Evolutionary conservation across 1,140 invertebrate species (phyloP), one percentile per base, ranked within the genome.

Genomic region (Onthophagus taurus): DNA sequence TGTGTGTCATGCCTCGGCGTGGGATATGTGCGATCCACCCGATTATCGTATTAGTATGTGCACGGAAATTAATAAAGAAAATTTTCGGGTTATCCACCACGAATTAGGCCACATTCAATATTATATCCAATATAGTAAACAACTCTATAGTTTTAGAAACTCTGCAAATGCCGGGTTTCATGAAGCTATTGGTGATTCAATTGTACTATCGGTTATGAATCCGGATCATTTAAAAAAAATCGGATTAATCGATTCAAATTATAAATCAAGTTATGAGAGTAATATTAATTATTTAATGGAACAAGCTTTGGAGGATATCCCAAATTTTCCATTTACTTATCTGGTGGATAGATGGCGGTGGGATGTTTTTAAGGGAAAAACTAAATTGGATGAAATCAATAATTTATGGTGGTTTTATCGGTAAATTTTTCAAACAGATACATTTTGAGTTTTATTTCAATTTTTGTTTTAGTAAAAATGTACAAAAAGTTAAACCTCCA

Each of bases 41-140:
- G 16, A 6, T 23, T 71, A 48, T 51, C 78, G 80, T 53, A 69
- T 83, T 21, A 50, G 78, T 16, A 72, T 78, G 47, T 83, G 80
- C 59, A 67, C 74, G 4, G 61, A 71, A 30, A 60, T 70, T 2
- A 69, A 60, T 1, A 66, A 72, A 49, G 70, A 81, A 42, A 79
- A 85, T 62, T 76, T 87, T 36, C 71, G 78, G 39, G 76, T 79
- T 0, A 71, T 84, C 13, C 80, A 86, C 58, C 85, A 87, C 57
- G 84, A 89, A 66, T 76, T 89, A 72, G 85, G 85, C 1, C 85
- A 88, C 52, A 74, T 87, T 24, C 71, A 86, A 44, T 88, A 88
- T 57, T 84, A 77, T 53, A 78, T 85, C 72, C 72, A 78, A 0
- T 86, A 85, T 53, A 63, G 72, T 31, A 51, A 81, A 37, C 76